Percentiles rank a stretch among this genome's conserved stretches.
Conservation (phyloP, 35 echinoderm and acorn worm species). For the Lytechinus variegatus region DNA sequence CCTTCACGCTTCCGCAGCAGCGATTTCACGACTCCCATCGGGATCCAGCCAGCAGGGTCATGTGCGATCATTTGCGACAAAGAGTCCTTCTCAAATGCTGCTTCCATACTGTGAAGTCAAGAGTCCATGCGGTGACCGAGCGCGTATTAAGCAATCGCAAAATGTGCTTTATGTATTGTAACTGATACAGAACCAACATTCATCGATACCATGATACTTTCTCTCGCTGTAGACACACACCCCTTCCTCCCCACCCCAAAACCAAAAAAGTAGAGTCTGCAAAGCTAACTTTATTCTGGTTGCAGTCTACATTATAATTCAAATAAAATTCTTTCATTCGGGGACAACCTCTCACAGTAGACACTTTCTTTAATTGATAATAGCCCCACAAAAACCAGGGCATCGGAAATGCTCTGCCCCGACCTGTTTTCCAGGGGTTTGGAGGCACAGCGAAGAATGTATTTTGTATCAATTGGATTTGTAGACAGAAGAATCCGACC, state of each 20-base stretch:
- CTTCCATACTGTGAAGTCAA: not conserved
- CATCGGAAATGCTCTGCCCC: not conserved
- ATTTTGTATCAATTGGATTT: not conserved
- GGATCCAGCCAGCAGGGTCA: not conserved
- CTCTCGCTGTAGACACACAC: too few species aligned
- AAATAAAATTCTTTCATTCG: not conserved
- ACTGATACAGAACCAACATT: not conserved
- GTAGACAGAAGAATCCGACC: not conserved
- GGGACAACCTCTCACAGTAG: not conserved
- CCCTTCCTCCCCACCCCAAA: not conserved
- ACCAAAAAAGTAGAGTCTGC: not conserved
- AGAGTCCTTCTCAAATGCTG: not conserved
- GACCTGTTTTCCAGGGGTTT: not conserved
- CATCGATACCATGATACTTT: not conserved
- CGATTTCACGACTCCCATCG: not conserved
- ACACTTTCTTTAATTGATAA: not conserved
- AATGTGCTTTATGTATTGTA: not conserved
- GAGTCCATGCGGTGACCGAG: not conserved
- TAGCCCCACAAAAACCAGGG: not conserved
- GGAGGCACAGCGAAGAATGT: not conserved
- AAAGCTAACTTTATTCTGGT: not conserved
- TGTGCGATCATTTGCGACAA: conserved; percentile 2
- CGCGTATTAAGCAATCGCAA: not conserved
- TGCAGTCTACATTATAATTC: not conserved
- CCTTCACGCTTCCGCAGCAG: conserved; percentile 14